Evolutionary conservation across 2,113 vertebrate genomes (phyloP).

Genomic region (Hemiprocne comata): DNA sequence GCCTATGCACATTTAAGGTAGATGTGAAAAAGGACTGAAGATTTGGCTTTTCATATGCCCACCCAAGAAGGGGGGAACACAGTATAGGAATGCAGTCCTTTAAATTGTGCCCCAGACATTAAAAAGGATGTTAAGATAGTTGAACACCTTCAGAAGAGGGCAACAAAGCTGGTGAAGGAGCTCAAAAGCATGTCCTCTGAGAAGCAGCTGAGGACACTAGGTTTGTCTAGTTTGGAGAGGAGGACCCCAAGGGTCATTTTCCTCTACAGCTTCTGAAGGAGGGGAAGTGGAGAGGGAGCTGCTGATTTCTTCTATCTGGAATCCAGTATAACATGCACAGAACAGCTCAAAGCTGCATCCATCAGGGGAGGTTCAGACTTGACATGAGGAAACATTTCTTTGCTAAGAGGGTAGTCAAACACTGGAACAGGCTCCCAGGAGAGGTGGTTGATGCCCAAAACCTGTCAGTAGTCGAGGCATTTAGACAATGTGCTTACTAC

Average conservation of each 20-base stretch:
- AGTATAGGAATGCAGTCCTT: not conserved
- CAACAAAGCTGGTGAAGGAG: not conserved
- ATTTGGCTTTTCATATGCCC: not conserved
- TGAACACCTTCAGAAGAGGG: not conserved
- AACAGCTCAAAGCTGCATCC: not conserved
- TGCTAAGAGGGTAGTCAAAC: not conserved
- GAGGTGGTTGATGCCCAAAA: not conserved
- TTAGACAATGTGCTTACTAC: not conserved
- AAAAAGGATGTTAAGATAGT: not conserved
- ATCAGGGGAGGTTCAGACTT: not conserved
- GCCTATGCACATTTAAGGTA: not conserved
- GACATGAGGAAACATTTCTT: not conserved
- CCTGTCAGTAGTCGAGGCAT: not conserved
- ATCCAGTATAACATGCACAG: fast-evolving
- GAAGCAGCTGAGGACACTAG: too few species aligned
- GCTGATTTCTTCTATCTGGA: not conserved
- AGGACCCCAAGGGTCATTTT: too few species aligned
- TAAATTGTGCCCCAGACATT: not conserved
- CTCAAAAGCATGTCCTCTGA: too few species aligned
- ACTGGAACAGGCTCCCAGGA: not conserved
- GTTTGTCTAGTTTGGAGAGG: too few species aligned
- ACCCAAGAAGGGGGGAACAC: not conserved
- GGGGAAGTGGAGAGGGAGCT: not conserved
- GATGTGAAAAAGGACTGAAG: not conserved
- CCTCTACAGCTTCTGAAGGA: too few species aligned